These are phyloP conservation scores for Stegodyphus mimosarum DNA, from an alignment of 1,140 invertebrate genomes.

Conservation along the genomic window DNA sequence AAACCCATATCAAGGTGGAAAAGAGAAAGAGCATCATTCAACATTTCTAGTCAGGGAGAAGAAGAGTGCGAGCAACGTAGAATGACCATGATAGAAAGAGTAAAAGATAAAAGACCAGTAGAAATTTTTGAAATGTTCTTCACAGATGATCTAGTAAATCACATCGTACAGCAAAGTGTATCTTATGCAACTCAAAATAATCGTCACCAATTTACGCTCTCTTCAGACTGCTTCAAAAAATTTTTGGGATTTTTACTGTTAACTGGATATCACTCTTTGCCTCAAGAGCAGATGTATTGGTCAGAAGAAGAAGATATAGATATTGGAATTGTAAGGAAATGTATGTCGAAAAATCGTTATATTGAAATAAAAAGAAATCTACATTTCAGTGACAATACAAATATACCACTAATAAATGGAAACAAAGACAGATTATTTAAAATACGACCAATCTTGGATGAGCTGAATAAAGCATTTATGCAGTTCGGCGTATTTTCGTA, in stretches of 20 bases:
- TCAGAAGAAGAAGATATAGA: slow-evolving; percentile 40
- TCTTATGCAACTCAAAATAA: slow-evolving; percentile 38
- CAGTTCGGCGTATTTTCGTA: slow-evolving; percentile 37
- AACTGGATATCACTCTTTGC: slow-evolving; percentile 33
- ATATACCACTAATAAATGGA: slow-evolving; percentile 38
- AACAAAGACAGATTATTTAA: slow-evolving; percentile 40
- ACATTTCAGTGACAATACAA: slow-evolving; percentile 38
- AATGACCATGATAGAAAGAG: slow-evolving; percentile 38
- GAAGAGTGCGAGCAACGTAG: slow-evolving; percentile 38
- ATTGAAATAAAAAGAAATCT: slow-evolving; percentile 39
- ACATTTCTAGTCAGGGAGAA: slow-evolving; percentile 39
- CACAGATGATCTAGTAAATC: slow-evolving; percentile 36
- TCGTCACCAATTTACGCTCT: slow-evolving; percentile 39
- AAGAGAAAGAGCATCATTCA: slow-evolving; percentile 39
- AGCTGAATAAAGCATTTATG: slow-evolving; percentile 38
- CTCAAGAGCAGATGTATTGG: slow-evolving; percentile 37
- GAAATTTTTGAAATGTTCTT: slow-evolving; percentile 40
- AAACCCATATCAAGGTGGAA: slow-evolving; percentile 39
- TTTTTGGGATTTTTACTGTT: slow-evolving; percentile 35
- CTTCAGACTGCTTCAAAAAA: slow-evolving; percentile 34
- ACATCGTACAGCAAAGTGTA: slow-evolving; percentile 39
- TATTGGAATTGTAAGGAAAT: slow-evolving; percentile 38
- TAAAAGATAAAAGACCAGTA: slow-evolving; percentile 38
- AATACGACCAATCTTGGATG: slow-evolving; percentile 39
- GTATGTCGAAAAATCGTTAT: slow-evolving; percentile 40